A percentile compares a stretch with the other conserved stretches of the same genome.
Conservation (phyloP, 2,797 vertebrate genomes). For the Gymnoscopelus braueri region DNA sequence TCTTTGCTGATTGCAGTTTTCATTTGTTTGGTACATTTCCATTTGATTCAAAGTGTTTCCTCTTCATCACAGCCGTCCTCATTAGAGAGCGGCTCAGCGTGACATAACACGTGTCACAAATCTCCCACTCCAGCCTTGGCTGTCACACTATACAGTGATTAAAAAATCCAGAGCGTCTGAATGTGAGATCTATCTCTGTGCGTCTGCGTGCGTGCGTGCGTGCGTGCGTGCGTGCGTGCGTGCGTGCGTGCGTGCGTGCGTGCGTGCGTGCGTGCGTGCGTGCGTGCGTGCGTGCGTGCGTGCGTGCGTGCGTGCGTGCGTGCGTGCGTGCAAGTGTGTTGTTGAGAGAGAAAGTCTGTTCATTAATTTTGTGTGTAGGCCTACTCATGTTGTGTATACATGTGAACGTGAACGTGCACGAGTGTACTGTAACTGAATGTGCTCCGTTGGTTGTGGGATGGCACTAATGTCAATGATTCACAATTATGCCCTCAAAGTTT, state of each 20-base stretch:
- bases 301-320: not conserved
- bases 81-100: conserved; percentile 42
- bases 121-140: conserved; percentile 24
- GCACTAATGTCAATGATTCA: conserved; percentile 32
- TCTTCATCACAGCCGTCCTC: conserved; percentile 41
- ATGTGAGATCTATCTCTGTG: not conserved
- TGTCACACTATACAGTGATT: conserved; percentile 43
- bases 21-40: conserved; percentile 36
- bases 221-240: not conserved
- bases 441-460: no score
- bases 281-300: not conserved
- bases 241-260: conserved; percentile 1
- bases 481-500: conserved; percentile 44
- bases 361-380: not conserved
- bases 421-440: not conserved
- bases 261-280: not conserved
- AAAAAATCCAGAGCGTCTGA: conserved; percentile 25
- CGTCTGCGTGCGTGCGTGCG: conserved; percentile 12
- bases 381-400: not conserved
- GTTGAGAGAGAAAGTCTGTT: not conserved
- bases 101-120: conserved; percentile 51
- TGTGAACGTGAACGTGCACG: not conserved
- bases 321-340: not conserved
- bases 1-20: conserved; percentile 40
- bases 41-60: conserved; percentile 27